Base-by-base conservation (phyloP, 2,113 vertebrate genomes). In the Strigops habroptila region DNA sequence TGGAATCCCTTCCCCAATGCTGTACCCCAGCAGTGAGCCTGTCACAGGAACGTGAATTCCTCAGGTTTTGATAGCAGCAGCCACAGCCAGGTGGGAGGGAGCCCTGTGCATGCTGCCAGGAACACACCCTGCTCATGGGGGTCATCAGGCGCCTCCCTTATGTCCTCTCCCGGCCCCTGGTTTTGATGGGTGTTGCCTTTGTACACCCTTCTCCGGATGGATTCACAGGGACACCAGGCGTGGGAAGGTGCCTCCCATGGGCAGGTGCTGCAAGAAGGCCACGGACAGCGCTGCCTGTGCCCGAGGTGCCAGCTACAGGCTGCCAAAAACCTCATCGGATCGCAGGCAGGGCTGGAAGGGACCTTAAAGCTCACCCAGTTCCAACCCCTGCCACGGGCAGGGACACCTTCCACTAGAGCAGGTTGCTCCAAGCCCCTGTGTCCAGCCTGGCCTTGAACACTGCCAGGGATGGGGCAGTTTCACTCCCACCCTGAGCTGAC, bases 61-160 rank as follows among this genome's bases (percentile, higher is more conserved):
- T 43, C 22, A 0, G 27, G 14, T 18, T 7, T 6, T 55, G 19
- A 23, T 2, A 39, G 71, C 60, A 87, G 88, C 67, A 59, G 81
- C 33, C 51, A 0, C 51, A 19, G 76, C 48, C 0, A 8, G 0
- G 48, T 1, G 57, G 51, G 52, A 83, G 57, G 46, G 67, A 83
- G 41, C 76, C 31, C 65, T 2, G 35, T 3, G 75, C 19, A 1
- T 5, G 18, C 53, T 6, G 15, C 28, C 1, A 5, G 12, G 44
- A 53, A 43, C 10, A 31, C 55, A 8, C 14, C 57, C 28, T 3
- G 0, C 18, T 3, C 1, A 0, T 1, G 39, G 18, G 48, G 21
- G 60, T 9, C 39, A 1, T 4, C 5, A 0, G 37, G 7, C 18
- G 41, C 57, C 33, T 10, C 19, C 5, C 31, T 60, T 10, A 9